Conservation (phyloP, 2,113 vertebrate species). For the Eleginops maclovinus region DNA sequence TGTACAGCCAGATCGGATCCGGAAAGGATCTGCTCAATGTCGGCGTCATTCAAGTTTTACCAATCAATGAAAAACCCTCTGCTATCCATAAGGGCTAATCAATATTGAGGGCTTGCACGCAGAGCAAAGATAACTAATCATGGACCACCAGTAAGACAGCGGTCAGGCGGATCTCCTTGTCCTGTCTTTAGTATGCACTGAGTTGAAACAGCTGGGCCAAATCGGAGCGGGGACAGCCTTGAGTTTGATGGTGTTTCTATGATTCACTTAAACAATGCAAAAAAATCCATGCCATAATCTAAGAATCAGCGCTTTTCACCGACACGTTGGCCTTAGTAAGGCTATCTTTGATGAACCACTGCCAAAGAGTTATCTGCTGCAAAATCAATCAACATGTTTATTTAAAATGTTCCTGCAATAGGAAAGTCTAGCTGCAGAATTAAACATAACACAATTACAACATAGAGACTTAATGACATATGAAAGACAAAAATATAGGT, state of each 20-base stretch:
- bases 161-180: constrained; percentile 7
- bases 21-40: constrained; percentile 15
- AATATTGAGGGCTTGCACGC: constrained; percentile 51
- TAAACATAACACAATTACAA: too few species aligned
- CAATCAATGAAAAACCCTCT: constrained; percentile 54
- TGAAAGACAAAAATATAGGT: too few species aligned
- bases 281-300: not conserved
- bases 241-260: constrained; percentile 19
- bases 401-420: too few species aligned
- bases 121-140: constrained; percentile 14
- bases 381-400: constrained; percentile 9
- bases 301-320: not conserved
- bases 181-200: constrained; percentile 42
- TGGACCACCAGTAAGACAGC: constrained; percentile 34
- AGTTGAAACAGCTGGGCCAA: constrained; percentile 48
- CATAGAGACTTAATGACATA: too few species aligned
- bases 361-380: constrained; percentile 6
- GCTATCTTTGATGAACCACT: constrained; percentile 8
- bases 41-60: constrained; percentile 61
- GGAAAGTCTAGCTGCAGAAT: constrained; percentile 7
- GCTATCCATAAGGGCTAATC: constrained; percentile 66
- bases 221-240: constrained; percentile 48
- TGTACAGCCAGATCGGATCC: not conserved
- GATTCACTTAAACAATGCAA: not conserved
- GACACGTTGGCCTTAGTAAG: constrained; percentile 7